Base-by-base conservation (phyloP, 2,888 invertebrate species). In the Anagyrus pseudococci region DNA sequence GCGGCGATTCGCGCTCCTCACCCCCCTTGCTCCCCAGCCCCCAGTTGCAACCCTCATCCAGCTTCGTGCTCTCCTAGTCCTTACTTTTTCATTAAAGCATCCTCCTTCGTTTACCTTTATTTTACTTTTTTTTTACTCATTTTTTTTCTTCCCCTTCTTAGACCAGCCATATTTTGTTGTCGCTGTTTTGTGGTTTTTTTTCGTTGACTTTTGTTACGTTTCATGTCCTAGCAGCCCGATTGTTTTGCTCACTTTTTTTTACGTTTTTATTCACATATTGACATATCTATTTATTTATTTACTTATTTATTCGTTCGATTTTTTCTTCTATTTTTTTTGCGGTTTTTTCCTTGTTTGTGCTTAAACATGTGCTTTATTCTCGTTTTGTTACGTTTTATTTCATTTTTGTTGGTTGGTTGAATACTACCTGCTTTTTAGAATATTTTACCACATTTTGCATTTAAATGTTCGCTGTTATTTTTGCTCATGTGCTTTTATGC, bases 161-260 rank as follows among this genome's bases (percentile, higher is more conserved):
- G 17, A 29, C 33, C 20, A n/a, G 19, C 1, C 13, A 20, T 19
- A 29, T 55, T 55, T 6, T 44, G 23, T n/a, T 26, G 37, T 46
- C 3, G 26, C 40, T 23, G 48, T 46, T n/a, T 33, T 58, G 41
- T 53, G 25, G n/a, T n/a, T n/a, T 15, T 54, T 55, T 64, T 60
- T 26, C 48, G 48, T 60, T 64, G 58, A 53, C 59, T 60, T 60
- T 64, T 60, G 57, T 60, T 64, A 13, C 52, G 41, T 25, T 41
- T 15, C 22, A 33, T 56, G 55, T 46, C 52, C n/a, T n/a, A 37
- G 41, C 1, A 37, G 29, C 10, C n/a, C 22, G 37, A 33, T 44
- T n/a, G 22, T 43, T 23, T 33, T 37, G 25, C 17, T 54, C 6
- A 47, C 13, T 37, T 48, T 55, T 61, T 49, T 25, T 60, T 23